A percentile compares a stretch with the other conserved stretches of the same genome.
These are phyloP conservation scores for Gambusia yucatana DNA, from an alignment of 2,797 vertebrate species.

Conservation along the genomic window DNA sequence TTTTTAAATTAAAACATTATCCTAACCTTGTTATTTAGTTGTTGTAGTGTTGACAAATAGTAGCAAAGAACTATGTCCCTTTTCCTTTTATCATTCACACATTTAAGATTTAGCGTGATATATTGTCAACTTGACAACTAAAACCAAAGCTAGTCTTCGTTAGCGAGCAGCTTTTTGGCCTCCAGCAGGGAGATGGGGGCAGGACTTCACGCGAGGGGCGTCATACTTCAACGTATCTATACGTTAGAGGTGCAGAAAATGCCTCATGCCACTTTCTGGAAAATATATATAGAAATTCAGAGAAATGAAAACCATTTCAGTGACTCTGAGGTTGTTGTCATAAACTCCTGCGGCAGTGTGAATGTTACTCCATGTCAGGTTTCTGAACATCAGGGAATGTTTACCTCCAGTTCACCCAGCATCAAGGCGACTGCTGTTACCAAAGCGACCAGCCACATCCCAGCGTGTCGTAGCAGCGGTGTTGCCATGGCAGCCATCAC, in stretches of 20 bases:
- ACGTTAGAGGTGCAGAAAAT: background rate
- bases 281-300: background rate
- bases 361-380: background rate
- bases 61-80: too few relatives aligned
- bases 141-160: too few relatives aligned
- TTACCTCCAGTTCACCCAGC: constrained; percentile 11
- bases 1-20: too few relatives aligned
- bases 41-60: too few relatives aligned
- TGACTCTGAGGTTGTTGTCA: background rate
- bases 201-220: fast-evolving
- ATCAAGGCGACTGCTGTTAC: constrained; percentile 44
- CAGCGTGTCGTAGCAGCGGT: constrained; percentile 45
- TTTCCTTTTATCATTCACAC: too few relatives aligned
- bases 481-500: constrained; percentile 71
- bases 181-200: too few relatives aligned
- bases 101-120: too few relatives aligned
- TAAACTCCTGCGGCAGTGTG: background rate
- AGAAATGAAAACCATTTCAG: background rate
- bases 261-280: background rate
- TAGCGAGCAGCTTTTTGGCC: too few relatives aligned
- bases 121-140: too few relatives aligned
- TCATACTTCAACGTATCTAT: background rate
- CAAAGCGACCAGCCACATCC: constrained; percentile 58
- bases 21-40: too few relatives aligned
- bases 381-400: constrained; percentile 5